Base-by-base conservation (phyloP, 2,113 vertebrate genomes). In the Aegotheles bennettii region DNA sequence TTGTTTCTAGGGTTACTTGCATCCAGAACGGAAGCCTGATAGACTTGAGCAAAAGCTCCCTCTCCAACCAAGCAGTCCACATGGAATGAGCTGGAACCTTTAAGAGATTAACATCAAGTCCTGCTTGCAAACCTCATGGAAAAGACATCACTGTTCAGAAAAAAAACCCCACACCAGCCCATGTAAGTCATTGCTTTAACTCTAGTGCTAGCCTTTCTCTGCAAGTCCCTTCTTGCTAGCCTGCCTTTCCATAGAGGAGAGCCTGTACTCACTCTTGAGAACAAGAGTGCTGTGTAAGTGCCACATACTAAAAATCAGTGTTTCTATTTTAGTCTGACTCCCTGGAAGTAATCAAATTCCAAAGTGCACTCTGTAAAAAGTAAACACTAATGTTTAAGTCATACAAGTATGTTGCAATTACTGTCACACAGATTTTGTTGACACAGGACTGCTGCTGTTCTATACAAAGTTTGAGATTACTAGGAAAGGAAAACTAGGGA, bases 21-120 rank as follows among this genome's bases (percentile, higher is more conserved):
- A 90, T 98, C 96, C 89, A 96, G 88, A 26, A 94, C 40, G 6
- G 98, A 98, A 16, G 98, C 99, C 96, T 99, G 99, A 95, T 98
- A 99, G 17, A 99, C 99, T 2, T 98, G 98, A 1, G 99, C 99
- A 81, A 99, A 99, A 33, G 99, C 99, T n/a, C 99, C 99, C 89
- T 98, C 89, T 77, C 99, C 99, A 13, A 98, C 94, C 85, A 99
- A 60, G n/a, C 97, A 96, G 87, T 99, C 98, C 31, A 99, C 95
- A 0, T 97, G 97, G 87, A 99, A 96, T 1, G 96, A 97, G 24
- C 95, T 93, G 33, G 97, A 97, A 43, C 98, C 99, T 99, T 95
- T 45, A 78, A 77, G 40, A 79, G 45, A 71, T 69, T 29, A 74
- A 48, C 36, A 65, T 26, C 25, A 78, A 81, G 24, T 26, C 47